Evolutionary conservation across 1,140 invertebrate genomes (phyloP).

Genomic region (Drosophila arawakana): DNA sequence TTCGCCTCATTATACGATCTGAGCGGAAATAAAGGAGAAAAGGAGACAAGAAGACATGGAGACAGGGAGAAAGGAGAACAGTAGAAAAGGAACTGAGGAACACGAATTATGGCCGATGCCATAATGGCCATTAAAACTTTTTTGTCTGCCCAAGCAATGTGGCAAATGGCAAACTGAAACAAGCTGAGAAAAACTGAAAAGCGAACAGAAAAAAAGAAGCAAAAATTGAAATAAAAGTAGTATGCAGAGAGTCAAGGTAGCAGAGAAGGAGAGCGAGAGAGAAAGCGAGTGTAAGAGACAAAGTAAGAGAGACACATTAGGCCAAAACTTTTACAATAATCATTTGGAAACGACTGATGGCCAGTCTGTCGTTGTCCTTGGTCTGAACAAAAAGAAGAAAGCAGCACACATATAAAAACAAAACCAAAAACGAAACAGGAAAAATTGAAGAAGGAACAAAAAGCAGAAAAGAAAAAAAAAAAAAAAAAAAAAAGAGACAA

Average conservation of each 20-base stretch:
- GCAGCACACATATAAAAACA: conserved; percentile 35
- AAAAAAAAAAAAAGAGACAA: conserved; percentile 43
- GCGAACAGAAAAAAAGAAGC: not conserved
- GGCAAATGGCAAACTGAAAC: conserved; percentile 35
- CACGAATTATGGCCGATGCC: conserved; percentile 76
- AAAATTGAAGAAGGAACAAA: conserved; percentile 24
- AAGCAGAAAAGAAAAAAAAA: conserved; percentile 18
- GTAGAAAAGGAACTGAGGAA: conserved; percentile 6
- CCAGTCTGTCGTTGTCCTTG: conserved; percentile 59
- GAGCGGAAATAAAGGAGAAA: not conserved
- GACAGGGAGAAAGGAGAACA: not conserved
- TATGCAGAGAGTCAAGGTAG: conserved; percentile 2
- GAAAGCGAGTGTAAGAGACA: conserved; percentile 29
- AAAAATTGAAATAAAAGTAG: too few relatives aligned
- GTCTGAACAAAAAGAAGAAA: conserved; percentile 43
- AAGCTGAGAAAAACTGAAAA: conserved; percentile 10
- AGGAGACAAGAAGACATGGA: too few relatives aligned
- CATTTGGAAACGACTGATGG: conserved; percentile 61
- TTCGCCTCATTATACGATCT: conserved; percentile 55
- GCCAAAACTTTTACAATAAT: conserved; percentile 79
- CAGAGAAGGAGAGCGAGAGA: not conserved
- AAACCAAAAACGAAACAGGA: conserved; percentile 21
- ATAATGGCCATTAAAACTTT: conserved; percentile 76
- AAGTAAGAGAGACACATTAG: conserved; percentile 61
- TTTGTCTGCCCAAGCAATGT: conserved; percentile 52